Base-by-base conservation (phyloP, 1,140 invertebrate species). In the Leguminivora glycinivorella region DNA sequence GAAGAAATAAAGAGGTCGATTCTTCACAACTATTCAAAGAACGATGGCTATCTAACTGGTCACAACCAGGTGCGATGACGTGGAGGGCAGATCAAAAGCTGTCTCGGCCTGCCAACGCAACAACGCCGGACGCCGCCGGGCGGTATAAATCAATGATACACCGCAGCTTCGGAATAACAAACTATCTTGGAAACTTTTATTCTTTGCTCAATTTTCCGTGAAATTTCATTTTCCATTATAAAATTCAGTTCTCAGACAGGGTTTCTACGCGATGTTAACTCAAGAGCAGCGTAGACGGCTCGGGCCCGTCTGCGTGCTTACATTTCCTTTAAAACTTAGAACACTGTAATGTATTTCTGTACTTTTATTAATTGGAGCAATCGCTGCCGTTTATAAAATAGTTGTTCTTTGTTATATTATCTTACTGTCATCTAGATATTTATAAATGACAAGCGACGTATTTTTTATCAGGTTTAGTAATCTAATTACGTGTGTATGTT, bases 181-280 rank as follows among this genome's bases (percentile, higher is more conserved):
- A 47, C 17, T 52, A 52, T 52, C 47, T 52, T 52, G 47, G 47
- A 52, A 52, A 52, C 47, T 52, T 52, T 52, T 52, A 22, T 22
- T 52, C 6, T 19, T 52, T 52, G n/a, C 47, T 52, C 47, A 52
- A 52, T 52, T 22, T 52, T n/a, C 17, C 47, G 47, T 52, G 19
- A 19, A 52, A 38, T 38, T 38, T 38, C 34, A 38, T 38, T 38
- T 38, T n/a, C 40, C 40, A 43, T n/a, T 43, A 43, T 43, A 3
- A 17, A n/a, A n/a, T 43, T 43, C n/a, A 43, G n/a, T n/a, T 43
- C 40, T 14, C n/a, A 43, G 40, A 43, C n/a, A 43, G 4, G 12
- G 40, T 43, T 43, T 43, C 5, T 43, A 43, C 17, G 14, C 40
- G n/a, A 43, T 43, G n/a, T 43, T n/a, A 43, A 43, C 40, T 17